Evolutionary conservation across 1,140 invertebrate species (phyloP), one percentile per base, ranked within the genome.

Genomic region (Macrocentrus cingulum): DNA sequence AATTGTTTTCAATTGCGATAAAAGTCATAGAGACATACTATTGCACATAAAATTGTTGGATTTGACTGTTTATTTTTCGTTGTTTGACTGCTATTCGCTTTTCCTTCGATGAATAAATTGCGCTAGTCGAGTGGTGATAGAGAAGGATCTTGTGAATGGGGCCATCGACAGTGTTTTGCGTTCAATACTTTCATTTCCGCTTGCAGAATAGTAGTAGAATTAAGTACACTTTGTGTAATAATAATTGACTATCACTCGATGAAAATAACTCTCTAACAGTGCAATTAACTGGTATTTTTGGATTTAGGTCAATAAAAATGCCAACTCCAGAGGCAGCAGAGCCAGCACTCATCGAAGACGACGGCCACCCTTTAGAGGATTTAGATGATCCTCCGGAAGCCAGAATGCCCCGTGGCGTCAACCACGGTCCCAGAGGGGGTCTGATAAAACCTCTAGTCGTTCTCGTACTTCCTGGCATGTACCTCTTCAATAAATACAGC

Each of bases 401-500:
- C 6, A 66, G 70, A 13, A 64, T 1, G 68, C 67, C 13, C 61
- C 62, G 20, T n/a, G 61, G 56, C 15, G 36, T 8, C 3, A 39
- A 39, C 13, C 61, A 59, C 19, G 64, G 81, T 77, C 65, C 80
- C 68, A 74, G 87, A 72, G 79, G 85, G 69, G 73, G 80, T 18
- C 79, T 91, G 64, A 90, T 91, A 86, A 88, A 88, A 73, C 89
- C 89, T 1, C 84, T 91, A 68, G 88, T 90, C 65, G 89, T 91
- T 66, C 79, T 93, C 46, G 91, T 90, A 1, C 77, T 91, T 64
- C 90, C 90, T 59, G 90, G 91, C 60, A 93, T 92, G 91, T 94
- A 92, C 79, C 83, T 94, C 62, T 89, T 92, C 78, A 91, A 92
- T 81, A 93, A 93, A 78, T 92, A 92, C 81, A 91, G 88, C 76